A percentile compares a stretch with the other conserved stretches of the same genome.
These are phyloP conservation scores for Helicoverpa armigera DNA, from an alignment of 1,140 invertebrate genomes.

Conservation along the genomic window DNA sequence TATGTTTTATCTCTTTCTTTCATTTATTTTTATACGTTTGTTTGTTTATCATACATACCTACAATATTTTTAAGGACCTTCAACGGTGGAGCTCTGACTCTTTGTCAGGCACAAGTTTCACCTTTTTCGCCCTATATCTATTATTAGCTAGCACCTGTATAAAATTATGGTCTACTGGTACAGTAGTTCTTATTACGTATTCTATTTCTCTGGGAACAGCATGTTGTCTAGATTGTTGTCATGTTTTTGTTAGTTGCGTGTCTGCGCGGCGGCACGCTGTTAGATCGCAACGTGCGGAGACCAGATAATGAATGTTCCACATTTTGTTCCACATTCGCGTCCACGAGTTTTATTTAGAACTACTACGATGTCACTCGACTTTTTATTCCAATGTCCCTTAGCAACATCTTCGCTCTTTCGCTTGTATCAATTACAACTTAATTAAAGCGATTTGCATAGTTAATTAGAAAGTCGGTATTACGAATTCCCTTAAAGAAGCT, in stretches of 20 bases:
- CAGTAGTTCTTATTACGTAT: constrained; percentile 58
- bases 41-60: no score
- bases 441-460: constrained; percentile 44
- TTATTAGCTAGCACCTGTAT: constrained; percentile 46
- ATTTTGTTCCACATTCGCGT: constrained; percentile 51
- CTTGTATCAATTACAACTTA: constrained; percentile 45
- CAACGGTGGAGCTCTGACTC: no score
- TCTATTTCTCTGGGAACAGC: constrained; percentile 59
- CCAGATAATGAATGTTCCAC: constrained; percentile 54
- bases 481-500: constrained; percentile 57
- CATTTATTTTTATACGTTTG: no score
- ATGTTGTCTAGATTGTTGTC: constrained; percentile 58
- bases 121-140: constrained; percentile 26
- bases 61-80: no score
- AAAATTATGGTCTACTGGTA: constrained; percentile 47
- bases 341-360: constrained; percentile 33
- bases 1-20: no score
- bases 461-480: constrained; percentile 45
- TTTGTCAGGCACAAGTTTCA: not conserved
- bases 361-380: constrained; percentile 4
- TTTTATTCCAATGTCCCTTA: constrained; percentile 34
- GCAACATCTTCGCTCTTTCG: constrained; percentile 21
- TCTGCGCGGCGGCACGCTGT: constrained; percentile 55
- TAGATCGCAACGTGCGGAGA: constrained; percentile 54
- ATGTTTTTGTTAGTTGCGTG: constrained; percentile 59